Percentiles rank a stretch among this genome's conserved stretches.
Evolutionary conservation across 2,797 vertebrate species (phyloP).

Genomic region (Eleutherodactylus coqui): DNA sequence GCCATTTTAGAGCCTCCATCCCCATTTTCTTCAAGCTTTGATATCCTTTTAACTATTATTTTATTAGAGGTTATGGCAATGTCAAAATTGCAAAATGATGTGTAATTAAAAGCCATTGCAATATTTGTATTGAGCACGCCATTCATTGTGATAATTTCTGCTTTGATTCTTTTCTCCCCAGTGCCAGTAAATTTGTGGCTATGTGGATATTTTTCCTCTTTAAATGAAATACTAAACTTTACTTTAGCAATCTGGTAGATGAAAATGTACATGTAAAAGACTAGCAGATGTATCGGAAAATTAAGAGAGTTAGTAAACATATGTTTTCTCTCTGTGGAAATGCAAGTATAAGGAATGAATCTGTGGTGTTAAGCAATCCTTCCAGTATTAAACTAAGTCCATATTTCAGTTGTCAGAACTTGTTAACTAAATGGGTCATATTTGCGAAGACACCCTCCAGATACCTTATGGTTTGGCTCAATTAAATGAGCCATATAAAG

Average conservation of each 20-base stretch:
- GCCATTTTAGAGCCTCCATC: too few species aligned
- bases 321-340: conserved; percentile 48
- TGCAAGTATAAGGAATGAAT: conserved; percentile 22
- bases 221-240: conserved; percentile 25
- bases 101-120: background rate
- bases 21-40: too few species aligned
- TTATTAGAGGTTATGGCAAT: too few species aligned
- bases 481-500: conserved; percentile 45
- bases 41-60: too few species aligned
- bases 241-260: conserved; percentile 23
- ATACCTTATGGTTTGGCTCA: conserved; percentile 48
- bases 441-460: conserved; percentile 29
- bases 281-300: conserved; percentile 43
- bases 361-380: conserved; percentile 25
- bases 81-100: too few species aligned
- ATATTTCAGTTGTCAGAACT: conserved; percentile 55
- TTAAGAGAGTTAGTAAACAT: conserved; percentile 43
- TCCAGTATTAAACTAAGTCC: conserved; percentile 19
- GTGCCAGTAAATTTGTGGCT: background rate
- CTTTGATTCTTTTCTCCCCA: background rate
- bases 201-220: background rate
- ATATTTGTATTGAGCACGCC: background rate
- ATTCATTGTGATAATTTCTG: background rate
- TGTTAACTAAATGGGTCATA: conserved; percentile 53
- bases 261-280: conserved; percentile 29